A percentile compares a stretch with the other conserved stretches of the same genome.
Evolutionary conservation across 53 echinoderm and acorn worm genomes (phyloP).

Genomic region (Holothuria leucospilota): DNA sequence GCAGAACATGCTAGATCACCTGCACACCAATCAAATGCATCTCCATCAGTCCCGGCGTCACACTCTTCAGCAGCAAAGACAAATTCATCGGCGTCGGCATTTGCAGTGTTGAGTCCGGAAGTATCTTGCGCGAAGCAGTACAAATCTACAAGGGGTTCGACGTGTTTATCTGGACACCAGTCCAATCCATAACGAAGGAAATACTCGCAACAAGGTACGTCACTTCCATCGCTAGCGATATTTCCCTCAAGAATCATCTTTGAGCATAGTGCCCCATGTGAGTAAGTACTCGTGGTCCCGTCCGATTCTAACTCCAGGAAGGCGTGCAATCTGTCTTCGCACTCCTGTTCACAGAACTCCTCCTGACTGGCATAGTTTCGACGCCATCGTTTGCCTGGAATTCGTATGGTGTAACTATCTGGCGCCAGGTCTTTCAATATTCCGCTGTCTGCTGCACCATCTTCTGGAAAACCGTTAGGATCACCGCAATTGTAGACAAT

Average conservation of each 20-base stretch:
- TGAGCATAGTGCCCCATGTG: background rate
- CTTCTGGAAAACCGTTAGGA: background rate
- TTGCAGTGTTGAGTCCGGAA: too few relatives aligned
- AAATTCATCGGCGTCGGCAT: too few relatives aligned
- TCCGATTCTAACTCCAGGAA: conserved; percentile 4
- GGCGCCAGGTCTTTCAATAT: conserved; percentile 23
- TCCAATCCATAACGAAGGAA: background rate
- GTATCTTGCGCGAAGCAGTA: background rate
- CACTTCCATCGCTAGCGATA: background rate
- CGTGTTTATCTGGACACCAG: background rate
- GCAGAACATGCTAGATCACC: too few relatives aligned
- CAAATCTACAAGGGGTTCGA: background rate
- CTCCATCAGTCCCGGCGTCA: too few relatives aligned
- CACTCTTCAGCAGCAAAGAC: too few relatives aligned
- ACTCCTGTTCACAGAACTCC: background rate
- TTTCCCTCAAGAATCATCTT: background rate
- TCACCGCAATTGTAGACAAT: conserved; percentile 1
- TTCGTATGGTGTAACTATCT: background rate
- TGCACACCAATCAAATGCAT: too few relatives aligned
- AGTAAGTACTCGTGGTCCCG: background rate
- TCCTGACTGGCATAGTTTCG: background rate
- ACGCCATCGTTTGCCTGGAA: conserved; percentile 31
- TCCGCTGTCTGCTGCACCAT: background rate
- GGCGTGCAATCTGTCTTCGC: background rate
- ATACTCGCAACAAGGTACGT: background rate